Evolutionary conservation across 2,888 invertebrate species (phyloP).

Genomic region (Caenorhabditis zanzibari): DNA sequence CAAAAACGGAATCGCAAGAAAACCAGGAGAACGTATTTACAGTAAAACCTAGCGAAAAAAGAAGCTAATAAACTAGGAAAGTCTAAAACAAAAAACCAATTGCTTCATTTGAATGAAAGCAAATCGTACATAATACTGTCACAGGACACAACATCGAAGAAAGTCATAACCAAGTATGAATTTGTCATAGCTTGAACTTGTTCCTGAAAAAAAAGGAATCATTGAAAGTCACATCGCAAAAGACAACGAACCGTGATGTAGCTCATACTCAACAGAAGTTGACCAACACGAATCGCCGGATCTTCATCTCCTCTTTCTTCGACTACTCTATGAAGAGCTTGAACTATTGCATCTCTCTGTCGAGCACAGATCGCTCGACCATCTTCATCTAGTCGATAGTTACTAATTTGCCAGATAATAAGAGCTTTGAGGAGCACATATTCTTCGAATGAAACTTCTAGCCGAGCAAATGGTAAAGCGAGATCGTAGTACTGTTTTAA

Average conservation of each 20-base stretch:
- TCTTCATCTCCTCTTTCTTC: slow-evolving; percentile 66
- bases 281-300: slow-evolving; percentile 69
- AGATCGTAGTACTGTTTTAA: slow-evolving; percentile 68
- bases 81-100: slow-evolving; percentile 22
- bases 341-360: slow-evolving; percentile 67
- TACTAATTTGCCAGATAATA: slow-evolving; percentile 73
- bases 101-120: slow-evolving; percentile 54
- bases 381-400: slow-evolving; percentile 64
- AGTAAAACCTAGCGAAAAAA: not conserved
- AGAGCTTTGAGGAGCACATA: slow-evolving; percentile 70
- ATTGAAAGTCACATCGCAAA: not conserved
- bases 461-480: slow-evolving; percentile 66
- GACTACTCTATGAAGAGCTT: slow-evolving; percentile 70
- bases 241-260: slow-evolving; percentile 68
- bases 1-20: slow-evolving; percentile 1
- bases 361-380: slow-evolving; percentile 69
- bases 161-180: slow-evolving; percentile 68
- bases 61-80: slow-evolving; percentile 7
- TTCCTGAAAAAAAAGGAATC: slow-evolving; percentile 55
- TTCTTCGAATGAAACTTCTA: slow-evolving; percentile 72
- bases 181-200: slow-evolving; percentile 70
- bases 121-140: slow-evolving; percentile 69
- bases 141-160: slow-evolving; percentile 71
- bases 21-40: not conserved
- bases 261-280: slow-evolving; percentile 70